A percentile compares a stretch with the other conserved stretches of the same genome.
phyloP scores from a whole-genome alignment of 2,113 vertebrate genomes.

The Scytalopus superciliaris region DNA sequence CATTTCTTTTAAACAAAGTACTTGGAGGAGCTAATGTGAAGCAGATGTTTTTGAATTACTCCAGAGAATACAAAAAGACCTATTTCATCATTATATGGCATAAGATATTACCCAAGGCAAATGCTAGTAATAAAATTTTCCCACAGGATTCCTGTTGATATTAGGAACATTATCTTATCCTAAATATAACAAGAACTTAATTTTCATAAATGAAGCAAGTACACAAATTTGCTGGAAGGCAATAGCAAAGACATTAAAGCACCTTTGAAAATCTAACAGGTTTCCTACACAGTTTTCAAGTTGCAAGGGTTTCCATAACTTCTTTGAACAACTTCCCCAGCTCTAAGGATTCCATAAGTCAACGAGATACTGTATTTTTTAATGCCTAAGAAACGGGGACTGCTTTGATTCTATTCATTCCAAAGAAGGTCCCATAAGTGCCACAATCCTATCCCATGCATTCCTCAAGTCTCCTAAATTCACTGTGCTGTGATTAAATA shows the following conservation, averaged over 20 bases:
- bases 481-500: not conserved
- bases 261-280: not conserved
- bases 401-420: not conserved
- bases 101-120: slow-evolving; percentile 41
- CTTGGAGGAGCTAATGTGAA: slow-evolving; percentile 35
- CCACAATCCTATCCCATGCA: not conserved
- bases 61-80: slow-evolving; percentile 23
- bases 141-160: slow-evolving; percentile 35
- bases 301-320: not conserved
- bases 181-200: slow-evolving; percentile 33
- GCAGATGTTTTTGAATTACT: slow-evolving; percentile 44
- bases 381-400: not conserved
- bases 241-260: not conserved
- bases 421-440: not conserved
- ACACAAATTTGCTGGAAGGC: slow-evolving; percentile 11
- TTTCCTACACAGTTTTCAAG: not conserved
- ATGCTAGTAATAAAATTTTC: not conserved
- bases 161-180: slow-evolving; percentile 29
- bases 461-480: not conserved
- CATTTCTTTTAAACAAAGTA: slow-evolving; percentile 31
- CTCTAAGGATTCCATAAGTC: not conserved
- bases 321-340: not conserved
- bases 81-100: slow-evolving; percentile 21
- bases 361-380: not conserved
- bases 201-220: slow-evolving; percentile 37